Evolutionary conservation across 2,797 vertebrate genomes (phyloP).

Genomic region (Parotocinclus haroldoi): DNA sequence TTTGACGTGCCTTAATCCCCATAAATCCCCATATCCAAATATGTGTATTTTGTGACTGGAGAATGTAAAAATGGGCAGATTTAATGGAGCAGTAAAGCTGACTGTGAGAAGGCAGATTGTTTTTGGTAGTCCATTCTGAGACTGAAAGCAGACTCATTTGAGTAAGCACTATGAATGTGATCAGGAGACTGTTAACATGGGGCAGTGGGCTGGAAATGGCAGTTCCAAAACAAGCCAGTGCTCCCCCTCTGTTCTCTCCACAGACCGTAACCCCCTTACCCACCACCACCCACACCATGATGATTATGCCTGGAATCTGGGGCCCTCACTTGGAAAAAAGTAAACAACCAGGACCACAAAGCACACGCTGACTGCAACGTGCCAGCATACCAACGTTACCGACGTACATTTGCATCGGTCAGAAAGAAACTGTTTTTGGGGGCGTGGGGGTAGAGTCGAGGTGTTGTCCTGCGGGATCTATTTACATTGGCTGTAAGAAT

Average conservation of each 20-base stretch:
- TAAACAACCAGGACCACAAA: conserved; percentile 58
- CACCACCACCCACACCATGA: background rate
- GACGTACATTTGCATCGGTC: conserved; percentile 42
- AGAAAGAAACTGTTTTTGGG: background rate
- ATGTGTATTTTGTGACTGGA: too few relatives aligned
- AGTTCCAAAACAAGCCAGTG: conserved; percentile 36
- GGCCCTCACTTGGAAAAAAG: conserved; percentile 58
- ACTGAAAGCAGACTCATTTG: conserved; percentile 27
- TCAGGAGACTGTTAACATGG: conserved; percentile 52
- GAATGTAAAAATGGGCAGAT: background rate
- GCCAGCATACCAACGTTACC: conserved; percentile 59
- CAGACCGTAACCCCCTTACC: background rate
- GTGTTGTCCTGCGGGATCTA: too few relatives aligned
- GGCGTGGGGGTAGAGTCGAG: too few relatives aligned
- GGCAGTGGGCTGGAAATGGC: conserved; percentile 50
- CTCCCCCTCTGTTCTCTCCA: background rate
- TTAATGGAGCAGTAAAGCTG: background rate
- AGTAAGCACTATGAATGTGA: conserved; percentile 43
- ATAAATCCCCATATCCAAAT: too few relatives aligned
- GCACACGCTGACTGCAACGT: conserved; percentile 47
- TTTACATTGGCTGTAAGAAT: too few relatives aligned
- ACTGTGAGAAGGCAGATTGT: background rate
- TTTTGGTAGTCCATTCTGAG: background rate
- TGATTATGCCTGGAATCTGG: conserved; percentile 58
- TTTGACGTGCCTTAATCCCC: too few relatives aligned